Conservation (phyloP, 2,797 vertebrate genomes). For the Oreonectes daqikongensis region DNA sequence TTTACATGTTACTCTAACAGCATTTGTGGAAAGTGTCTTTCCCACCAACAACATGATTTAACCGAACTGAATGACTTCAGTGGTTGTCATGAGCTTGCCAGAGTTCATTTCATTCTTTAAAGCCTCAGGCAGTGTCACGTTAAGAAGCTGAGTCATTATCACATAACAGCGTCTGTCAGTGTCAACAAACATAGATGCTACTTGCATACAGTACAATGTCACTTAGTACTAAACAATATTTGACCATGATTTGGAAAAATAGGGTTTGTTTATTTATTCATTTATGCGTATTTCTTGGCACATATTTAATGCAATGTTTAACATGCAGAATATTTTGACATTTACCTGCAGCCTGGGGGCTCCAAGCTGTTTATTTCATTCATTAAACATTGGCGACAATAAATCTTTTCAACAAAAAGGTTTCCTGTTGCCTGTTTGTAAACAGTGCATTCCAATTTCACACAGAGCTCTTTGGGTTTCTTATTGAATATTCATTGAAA, state of each 20-base stretch:
- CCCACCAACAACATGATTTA: background rate
- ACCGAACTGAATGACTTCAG: constrained; percentile 1
- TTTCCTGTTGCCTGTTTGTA: constrained; percentile 2
- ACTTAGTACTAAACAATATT: background rate
- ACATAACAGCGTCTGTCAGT: background rate
- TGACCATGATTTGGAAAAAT: background rate
- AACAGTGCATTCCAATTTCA: constrained; percentile 2
- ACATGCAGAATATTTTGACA: background rate
- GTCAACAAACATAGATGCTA: constrained; percentile 14
- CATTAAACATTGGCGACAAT: background rate
- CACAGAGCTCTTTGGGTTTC: constrained; percentile 4
- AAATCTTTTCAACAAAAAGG: background rate
- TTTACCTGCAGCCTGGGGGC: background rate
- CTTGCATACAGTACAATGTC: background rate
- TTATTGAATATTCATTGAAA: constrained; percentile 10
- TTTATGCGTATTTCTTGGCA: background rate
- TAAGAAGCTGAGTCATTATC: constrained; percentile 21
- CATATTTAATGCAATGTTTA: background rate
- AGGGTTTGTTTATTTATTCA: background rate
- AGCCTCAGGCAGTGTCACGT: constrained; percentile 6
- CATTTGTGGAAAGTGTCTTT: background rate
- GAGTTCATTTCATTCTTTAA: constrained; percentile 1
- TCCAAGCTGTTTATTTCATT: background rate
- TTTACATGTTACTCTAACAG: background rate
- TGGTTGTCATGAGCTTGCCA: constrained; percentile 6